These are phyloP conservation scores for Anagyrus pseudococci DNA, from an alignment of 2,888 invertebrate genomes.

Conservation along the genomic window DNA sequence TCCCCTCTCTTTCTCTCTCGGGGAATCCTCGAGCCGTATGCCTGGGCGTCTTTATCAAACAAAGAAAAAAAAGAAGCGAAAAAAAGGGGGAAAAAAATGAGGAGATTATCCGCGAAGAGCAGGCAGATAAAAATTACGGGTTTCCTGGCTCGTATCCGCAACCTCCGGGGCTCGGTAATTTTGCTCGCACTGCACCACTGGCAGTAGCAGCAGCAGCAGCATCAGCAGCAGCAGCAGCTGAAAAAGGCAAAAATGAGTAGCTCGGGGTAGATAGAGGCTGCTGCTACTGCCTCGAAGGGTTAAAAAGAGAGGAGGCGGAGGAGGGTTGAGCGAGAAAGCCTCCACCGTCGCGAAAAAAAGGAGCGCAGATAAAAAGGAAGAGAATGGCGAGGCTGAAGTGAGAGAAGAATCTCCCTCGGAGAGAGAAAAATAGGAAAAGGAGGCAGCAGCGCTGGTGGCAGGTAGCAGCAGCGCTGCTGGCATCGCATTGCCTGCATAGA, in stretches of 20 bases:
- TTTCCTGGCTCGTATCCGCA: not conserved
- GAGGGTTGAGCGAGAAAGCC: not conserved
- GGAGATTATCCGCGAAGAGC: not conserved
- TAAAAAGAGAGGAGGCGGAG: constrained; percentile 15
- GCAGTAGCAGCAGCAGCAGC: not conserved
- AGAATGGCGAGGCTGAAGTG: constrained; percentile 2
- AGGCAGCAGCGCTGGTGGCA: not conserved
- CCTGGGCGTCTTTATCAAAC: too few species aligned
- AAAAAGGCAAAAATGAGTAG: constrained; percentile 31
- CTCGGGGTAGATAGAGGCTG: constrained; percentile 5
- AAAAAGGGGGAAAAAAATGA: constrained; percentile 1
- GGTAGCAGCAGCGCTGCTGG: not conserved
- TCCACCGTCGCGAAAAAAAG: constrained; percentile 11
- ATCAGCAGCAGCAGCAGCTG: not conserved
- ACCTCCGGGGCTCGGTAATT: not conserved
- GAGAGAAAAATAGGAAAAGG: not conserved
- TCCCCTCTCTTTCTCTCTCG: too few species aligned
- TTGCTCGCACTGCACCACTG: too few species aligned
- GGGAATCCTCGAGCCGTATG: too few species aligned
- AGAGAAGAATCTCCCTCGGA: not conserved
- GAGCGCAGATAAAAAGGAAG: constrained; percentile 1
- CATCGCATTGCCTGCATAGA: constrained; percentile 26
- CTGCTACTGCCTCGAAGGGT: constrained; percentile 17
- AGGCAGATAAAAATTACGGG: constrained; percentile 23
- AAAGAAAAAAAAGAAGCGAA: too few species aligned